Conservation (phyloP, 2,113 vertebrate species). For the Megaleporinus macrocephalus region DNA sequence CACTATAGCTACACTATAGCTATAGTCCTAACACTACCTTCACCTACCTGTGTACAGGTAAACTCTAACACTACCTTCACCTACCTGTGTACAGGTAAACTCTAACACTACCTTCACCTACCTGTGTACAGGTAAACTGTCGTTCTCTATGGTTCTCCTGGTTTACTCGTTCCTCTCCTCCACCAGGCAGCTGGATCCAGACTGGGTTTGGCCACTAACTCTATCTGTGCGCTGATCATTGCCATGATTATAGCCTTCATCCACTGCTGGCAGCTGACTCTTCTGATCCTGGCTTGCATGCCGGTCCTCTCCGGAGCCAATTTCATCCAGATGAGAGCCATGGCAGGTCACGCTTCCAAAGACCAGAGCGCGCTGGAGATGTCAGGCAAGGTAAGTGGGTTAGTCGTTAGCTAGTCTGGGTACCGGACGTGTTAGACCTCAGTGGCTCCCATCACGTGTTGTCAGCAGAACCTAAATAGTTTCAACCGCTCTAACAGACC, state of each 20-base stretch:
- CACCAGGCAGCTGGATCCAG: conserved; percentile 71
- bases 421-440: too few relatives aligned
- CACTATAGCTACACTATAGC: too few relatives aligned
- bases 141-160: too few relatives aligned
- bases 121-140: too few relatives aligned
- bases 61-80: too few relatives aligned
- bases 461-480: too few relatives aligned
- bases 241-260: conserved; percentile 74
- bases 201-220: conserved; percentile 65
- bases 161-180: conserved; percentile 1
- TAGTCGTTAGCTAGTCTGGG: background rate
- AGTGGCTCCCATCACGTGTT: background rate
- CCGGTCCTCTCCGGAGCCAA: conserved; percentile 73
- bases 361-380: conserved; percentile 78
- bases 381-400: conserved; percentile 72
- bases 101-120: too few relatives aligned
- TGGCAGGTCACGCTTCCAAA: conserved; percentile 73
- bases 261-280: conserved; percentile 76
- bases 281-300: conserved; percentile 75
- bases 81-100: too few relatives aligned
- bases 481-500: too few relatives aligned
- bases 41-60: too few relatives aligned
- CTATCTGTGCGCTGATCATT: conserved; percentile 53
- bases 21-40: too few relatives aligned
- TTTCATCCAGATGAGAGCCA: conserved; percentile 66